Base-by-base conservation (phyloP, 2,797 vertebrate genomes). In the Anolis apletophallus region DNA sequence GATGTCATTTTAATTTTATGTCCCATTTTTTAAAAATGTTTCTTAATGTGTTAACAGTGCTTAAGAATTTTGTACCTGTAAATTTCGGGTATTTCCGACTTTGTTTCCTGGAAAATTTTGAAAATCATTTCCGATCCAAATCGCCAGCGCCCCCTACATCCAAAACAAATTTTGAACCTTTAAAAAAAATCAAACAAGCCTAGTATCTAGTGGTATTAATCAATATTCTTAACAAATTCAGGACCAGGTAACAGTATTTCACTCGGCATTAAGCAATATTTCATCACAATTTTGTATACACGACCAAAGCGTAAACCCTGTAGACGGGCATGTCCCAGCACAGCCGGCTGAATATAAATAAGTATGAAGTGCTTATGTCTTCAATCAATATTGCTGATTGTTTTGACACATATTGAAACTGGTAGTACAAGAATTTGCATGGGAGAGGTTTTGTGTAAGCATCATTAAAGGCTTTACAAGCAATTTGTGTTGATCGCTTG, bases 351-450 rank as follows among this genome's bases (percentile, higher is more conserved):
- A 92, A 74, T 67, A 86, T 91, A 77, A 88, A 92, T 64, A 75
- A 76, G 92, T 92, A 91, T 87, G 91, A 87, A 94, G 84, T 81
- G 88, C 59, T 57, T 87, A 92, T 87, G 23, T 82, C 40, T 32
- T 85, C 67, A 85, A 88, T 93, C 32, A 9, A 29, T 89, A 80
- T 85, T 88, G 85, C 50, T 87, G 88, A 67, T 76, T 88, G 34
- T 88, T 82, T 90, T 68, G 86, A 94, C 34, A 85, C 40, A 82
- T 88, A 67, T 85, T 40, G 84, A 91, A 93, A 93, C 86, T 86
- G 57, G 46, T 89, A 81, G 59, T 87, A 3, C 26, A 59, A 84
- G 50, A 81, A 89, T 88, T 40, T 78, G 52, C 11, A 55, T 88
- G 86, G 88, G 6, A 75, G 34, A 67, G 29, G 73, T 50, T 64